These are phyloP conservation scores for Drosophila willistoni DNA, from an alignment of 1,140 invertebrate species.

Conservation along the genomic window DNA sequence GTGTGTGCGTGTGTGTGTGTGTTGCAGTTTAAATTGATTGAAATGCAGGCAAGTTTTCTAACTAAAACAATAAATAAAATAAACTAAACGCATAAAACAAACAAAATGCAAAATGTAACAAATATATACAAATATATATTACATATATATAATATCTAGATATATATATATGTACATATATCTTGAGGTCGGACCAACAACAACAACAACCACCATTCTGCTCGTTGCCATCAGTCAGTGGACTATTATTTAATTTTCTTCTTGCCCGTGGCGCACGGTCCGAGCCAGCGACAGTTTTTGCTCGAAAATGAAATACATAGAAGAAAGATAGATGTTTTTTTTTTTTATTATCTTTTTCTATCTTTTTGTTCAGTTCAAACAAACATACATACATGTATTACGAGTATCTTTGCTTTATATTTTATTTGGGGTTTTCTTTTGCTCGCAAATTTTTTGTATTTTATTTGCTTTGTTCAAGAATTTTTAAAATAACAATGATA, in stretches of 20 bases:
- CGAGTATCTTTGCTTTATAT: slow-evolving; percentile 51
- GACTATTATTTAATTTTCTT: slow-evolving; percentile 77
- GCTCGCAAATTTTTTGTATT: slow-evolving; percentile 34
- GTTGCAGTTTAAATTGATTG: slow-evolving; percentile 69
- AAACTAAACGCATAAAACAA: slow-evolving; percentile 46
- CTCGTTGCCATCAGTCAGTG: slow-evolving; percentile 66
- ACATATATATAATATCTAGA: neutral
- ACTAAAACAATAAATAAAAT: slow-evolving; percentile 46
- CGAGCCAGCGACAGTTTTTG: slow-evolving; percentile 43
- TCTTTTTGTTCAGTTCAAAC: slow-evolving; percentile 57
- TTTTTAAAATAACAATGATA: slow-evolving; percentile 81
- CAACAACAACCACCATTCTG: slow-evolving; percentile 11
- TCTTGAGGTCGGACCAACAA: slow-evolving; percentile 6
- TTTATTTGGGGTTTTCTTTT: slow-evolving; percentile 35
- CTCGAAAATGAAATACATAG: slow-evolving; percentile 34
- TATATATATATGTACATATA: neutral
- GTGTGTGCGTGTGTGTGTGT: slow-evolving; percentile 14
- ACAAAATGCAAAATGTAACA: slow-evolving; percentile 33
- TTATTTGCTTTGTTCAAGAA: slow-evolving; percentile 67
- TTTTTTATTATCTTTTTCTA: neutral
- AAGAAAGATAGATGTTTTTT: slow-evolving; percentile 1
- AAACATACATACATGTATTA: slow-evolving; percentile 48
- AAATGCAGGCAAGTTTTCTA: slow-evolving; percentile 60
- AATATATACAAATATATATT: slow-evolving; percentile 2
- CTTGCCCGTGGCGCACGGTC: slow-evolving; percentile 44